Evolutionary conservation across 64 coral and sea anemone species (phyloP), one percentile per base, ranked within the genome.

Genomic region (Stichodactyla helianthus): DNA sequence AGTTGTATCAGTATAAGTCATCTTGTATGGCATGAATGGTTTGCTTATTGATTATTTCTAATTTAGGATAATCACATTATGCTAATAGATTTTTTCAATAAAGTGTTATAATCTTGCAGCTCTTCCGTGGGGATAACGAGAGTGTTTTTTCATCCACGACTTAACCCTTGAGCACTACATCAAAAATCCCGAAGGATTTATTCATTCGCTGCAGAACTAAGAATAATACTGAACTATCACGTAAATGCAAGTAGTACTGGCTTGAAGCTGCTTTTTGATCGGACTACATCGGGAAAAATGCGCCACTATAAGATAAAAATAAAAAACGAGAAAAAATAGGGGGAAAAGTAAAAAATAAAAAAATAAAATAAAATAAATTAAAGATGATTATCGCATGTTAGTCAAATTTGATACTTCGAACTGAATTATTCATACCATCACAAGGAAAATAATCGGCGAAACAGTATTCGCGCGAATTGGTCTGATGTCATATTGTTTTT

Each of bases 21-120:
- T 74, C 26, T 74, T 74, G 26, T 74, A 23, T 27, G n/a, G 68
- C 27, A 27, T 74, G n/a, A 74, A 9, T 74, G 25, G 25, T 74
- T 74, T 31, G 26, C 68, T 74, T 74, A 28, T 74, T 74, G 68
- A 74, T 74, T 74, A 74, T 74, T 28, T 74, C 23, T 74, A 74
- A 74, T 74, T 74, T 74, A 74, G 68, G 26, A 31, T 74, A 74
- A 74, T 74, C 68, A 74, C 26, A 31, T 74, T 27, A 74, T 74
- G 68, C 4, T 74, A 74, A 74, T 31, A 68, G 19, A 68, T 74
- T 13, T 74, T 27, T 74, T 31, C 3, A 31, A 74, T 27, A 74
- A 74, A 74, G 22, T 31, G 68, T 35, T 8, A 74, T 74, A 74
- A 74, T 74, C 68, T 74, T 25, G 1, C 25, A 14, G 12, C 23